phyloP scores from a whole-genome alignment of 2,113 vertebrate genomes.

The Poecilia latipinna region DNA sequence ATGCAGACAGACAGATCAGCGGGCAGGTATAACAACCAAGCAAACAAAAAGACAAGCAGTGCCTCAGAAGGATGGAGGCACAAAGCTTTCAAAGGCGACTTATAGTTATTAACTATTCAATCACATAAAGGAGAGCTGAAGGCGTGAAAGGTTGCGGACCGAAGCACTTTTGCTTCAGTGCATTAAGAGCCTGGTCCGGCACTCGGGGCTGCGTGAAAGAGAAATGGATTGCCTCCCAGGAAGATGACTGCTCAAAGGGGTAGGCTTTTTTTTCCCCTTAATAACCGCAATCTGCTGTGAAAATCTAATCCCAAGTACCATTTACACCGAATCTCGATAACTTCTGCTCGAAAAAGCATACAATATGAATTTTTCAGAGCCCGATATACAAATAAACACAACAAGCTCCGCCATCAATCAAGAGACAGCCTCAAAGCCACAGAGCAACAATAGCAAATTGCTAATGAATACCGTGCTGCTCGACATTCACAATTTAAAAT shows the following conservation, averaged over 20 bases:
- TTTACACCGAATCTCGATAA: constrained; percentile 83
- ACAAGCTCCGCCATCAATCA: constrained; percentile 71
- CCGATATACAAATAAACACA: constrained; percentile 82
- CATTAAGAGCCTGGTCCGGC: constrained; percentile 82
- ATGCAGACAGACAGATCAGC: constrained; percentile 59
- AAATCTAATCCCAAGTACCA: constrained; percentile 85
- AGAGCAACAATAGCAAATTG: constrained; percentile 73
- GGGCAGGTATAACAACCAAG: constrained; percentile 68
- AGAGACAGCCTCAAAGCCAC: constrained; percentile 60
- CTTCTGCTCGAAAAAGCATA: constrained; percentile 81
- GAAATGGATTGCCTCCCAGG: constrained; percentile 83
- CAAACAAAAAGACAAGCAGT: constrained; percentile 71
- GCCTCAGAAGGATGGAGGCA: constrained; percentile 57
- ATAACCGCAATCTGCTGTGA: constrained; percentile 85
- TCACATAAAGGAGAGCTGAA: constrained; percentile 82
- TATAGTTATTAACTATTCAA: constrained; percentile 85
- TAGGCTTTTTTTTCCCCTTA: constrained; percentile 64
- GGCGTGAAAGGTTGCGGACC: constrained; percentile 84
- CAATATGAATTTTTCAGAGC: constrained; percentile 84
- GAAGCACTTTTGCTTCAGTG: constrained; percentile 85
- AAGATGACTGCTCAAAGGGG: constrained; percentile 79
- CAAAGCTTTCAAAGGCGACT: constrained; percentile 78
- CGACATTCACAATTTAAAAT: constrained; percentile 66
- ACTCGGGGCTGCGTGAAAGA: constrained; percentile 76
- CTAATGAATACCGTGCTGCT: constrained; percentile 73